phyloP scores from a whole-genome alignment of 1,140 invertebrate genomes.

The Camponotus vicinus region DNA sequence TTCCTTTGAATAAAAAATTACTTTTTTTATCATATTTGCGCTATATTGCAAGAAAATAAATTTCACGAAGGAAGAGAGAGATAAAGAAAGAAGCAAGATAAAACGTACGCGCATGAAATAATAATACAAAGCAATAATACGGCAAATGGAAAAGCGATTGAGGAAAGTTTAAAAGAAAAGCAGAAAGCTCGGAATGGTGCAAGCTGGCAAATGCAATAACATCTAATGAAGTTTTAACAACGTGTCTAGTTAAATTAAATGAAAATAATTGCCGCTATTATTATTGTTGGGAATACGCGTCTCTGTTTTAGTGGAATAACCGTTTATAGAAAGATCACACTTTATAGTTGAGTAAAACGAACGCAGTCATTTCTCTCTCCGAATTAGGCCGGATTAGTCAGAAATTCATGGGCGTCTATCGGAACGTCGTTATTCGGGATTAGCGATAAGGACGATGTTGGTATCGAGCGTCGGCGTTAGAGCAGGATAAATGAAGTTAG shows the following conservation, averaged over 20 bases:
- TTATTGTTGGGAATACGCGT: neutral
- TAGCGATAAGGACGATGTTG: slow-evolving; percentile 34
- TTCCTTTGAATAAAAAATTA: slow-evolving; percentile 28
- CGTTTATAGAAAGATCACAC: neutral
- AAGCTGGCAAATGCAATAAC: slow-evolving; percentile 16
- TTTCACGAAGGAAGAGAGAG: neutral
- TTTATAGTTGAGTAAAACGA: neutral
- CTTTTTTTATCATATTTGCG: slow-evolving; percentile 4
- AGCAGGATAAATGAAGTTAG: slow-evolving; percentile 48
- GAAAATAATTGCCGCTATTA: slow-evolving; percentile 11
- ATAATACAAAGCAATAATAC: neutral
- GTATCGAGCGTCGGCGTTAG: neutral
- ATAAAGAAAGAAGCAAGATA: no score
- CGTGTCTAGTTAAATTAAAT: slow-evolving; percentile 17
- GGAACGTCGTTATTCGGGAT: slow-evolving; percentile 38
- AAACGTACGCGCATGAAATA: neutral
- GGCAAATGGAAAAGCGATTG: neutral
- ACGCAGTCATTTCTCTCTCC: neutral
- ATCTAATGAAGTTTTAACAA: slow-evolving; percentile 17
- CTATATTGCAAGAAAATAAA: slow-evolving; percentile 7
- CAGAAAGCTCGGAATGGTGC: neutral
- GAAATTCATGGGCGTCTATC: slow-evolving; percentile 40
- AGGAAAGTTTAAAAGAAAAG: slow-evolving; percentile 1
- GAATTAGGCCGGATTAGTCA: slow-evolving; percentile 29
- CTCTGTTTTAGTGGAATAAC: neutral